phyloP scores from a whole-genome alignment of 2,888 invertebrate species.

The Macrophya annulata region DNA sequence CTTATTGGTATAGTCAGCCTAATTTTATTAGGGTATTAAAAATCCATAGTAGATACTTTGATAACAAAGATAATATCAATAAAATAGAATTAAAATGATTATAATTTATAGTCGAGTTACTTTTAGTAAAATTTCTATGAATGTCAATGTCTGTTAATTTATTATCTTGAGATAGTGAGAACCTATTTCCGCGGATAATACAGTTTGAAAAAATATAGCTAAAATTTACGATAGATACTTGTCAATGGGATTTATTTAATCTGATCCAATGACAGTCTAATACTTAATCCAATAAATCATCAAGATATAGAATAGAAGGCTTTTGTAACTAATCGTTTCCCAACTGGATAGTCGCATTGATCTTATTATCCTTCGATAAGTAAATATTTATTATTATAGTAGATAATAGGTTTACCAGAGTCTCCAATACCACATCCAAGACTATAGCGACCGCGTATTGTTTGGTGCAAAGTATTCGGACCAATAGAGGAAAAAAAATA shows the following conservation, averaged over 20 bases:
- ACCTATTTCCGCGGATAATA: constrained; percentile 4
- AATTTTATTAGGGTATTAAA: neutral
- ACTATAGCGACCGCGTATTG: neutral
- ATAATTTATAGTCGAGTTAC: neutral
- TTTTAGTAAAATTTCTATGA: neutral
- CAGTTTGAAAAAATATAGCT: neutral
- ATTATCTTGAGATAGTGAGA: neutral
- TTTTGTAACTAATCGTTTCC: neutral
- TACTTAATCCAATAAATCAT: constrained; percentile 9
- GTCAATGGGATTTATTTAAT: neutral
- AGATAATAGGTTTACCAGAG: neutral
- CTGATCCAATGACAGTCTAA: neutral
- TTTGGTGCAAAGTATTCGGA: neutral
- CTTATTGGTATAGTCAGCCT: neutral
- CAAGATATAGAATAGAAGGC: neutral
- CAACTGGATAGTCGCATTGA: neutral
- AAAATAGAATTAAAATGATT: neutral
- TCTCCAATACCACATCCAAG: neutral
- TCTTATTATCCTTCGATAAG: neutral
- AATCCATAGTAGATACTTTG: no score
- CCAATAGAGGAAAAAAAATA: neutral
- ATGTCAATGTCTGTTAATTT: neutral
- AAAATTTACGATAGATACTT: constrained; percentile 6
- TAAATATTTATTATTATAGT: neutral
- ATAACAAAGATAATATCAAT: no score